Evolutionary conservation across 1,140 invertebrate genomes (phyloP), one percentile per base, ranked within the genome.

Genomic region (Tyrophagus putrescentiae): DNA sequence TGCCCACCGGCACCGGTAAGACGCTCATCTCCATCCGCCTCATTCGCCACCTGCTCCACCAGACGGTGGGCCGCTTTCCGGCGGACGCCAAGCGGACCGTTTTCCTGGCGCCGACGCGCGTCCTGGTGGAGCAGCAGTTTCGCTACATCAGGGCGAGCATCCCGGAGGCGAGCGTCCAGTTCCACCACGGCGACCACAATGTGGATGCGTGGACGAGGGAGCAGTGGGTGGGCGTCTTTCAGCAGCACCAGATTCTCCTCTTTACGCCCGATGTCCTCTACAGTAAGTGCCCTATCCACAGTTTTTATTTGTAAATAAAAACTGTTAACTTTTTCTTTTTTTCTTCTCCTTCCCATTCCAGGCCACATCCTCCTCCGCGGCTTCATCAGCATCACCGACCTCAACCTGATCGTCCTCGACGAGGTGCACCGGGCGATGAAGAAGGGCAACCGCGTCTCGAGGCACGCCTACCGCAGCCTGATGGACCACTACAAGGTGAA

Each of bases 1-100:
- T 98, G 52, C 87, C 87, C 7, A 95, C 91, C 42, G 89, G 87
- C 45, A 76, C 83, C 7, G 92, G 92, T 2, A 96, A 97, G 75
- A 95, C 91, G 3, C 94, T 82, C 68, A 89, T 98, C 67, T 86
- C 90, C 7, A 76, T 87, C 6, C 77, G 88, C 76, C 70, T 91
- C 1, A 76, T 91, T 1, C 84, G 84, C 69, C n/a, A 59, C 25
- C 74, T 82, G 25, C 76, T 79, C 3, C 56, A 75, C 41, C 69
- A 76, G 28, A 29, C 63, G 9, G 27, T 54, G 33, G 31, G 45
- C 32, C 52, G 68, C 7, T 54, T 65, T 28, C 32, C 65, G 4
- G 48, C 63, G 9, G 11, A 32, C 16, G 73, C 69, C 7, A 76
- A 76, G 64, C 64, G 72, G 28, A 73, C 69, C 18, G 61, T 76